Evolutionary conservation across 1,140 invertebrate genomes (phyloP).

Genomic region (Brachionus sp.): DNA sequence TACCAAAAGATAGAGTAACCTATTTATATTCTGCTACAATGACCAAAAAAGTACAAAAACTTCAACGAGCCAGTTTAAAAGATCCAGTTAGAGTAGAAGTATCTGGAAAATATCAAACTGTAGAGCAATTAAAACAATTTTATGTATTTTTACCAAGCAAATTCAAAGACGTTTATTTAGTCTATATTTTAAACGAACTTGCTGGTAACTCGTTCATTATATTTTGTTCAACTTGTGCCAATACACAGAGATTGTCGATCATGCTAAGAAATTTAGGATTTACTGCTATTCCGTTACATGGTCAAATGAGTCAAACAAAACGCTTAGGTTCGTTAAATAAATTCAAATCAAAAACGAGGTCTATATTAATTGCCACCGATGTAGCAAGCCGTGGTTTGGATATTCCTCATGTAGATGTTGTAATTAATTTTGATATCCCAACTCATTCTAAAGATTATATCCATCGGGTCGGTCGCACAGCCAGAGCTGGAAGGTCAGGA

Average conservation of each 20-base stretch:
- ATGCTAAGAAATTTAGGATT: constrained; percentile 81
- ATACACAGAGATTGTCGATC: constrained; percentile 79
- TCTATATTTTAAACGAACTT: constrained; percentile 90
- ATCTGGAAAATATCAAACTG: constrained; percentile 93
- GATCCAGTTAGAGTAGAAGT: constrained; percentile 89
- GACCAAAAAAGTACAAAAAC: constrained; percentile 88
- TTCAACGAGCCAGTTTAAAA: constrained; percentile 86
- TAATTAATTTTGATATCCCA: constrained; percentile 95
- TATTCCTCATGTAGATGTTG: constrained; percentile 95
- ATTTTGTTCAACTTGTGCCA: constrained; percentile 89
- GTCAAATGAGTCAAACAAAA: constrained; percentile 87
- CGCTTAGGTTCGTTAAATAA: constrained; percentile 83
- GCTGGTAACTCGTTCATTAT: constrained; percentile 94
- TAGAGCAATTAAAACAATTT: constrained; percentile 88
- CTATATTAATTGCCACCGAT: constrained; percentile 92
- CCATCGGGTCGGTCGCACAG: constrained; percentile 90
- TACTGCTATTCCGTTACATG: constrained; percentile 88
- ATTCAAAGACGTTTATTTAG: constrained; percentile 94
- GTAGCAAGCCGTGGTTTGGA: constrained; percentile 95
- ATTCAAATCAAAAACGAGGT: constrained; percentile 80
- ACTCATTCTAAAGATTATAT: constrained; percentile 93
- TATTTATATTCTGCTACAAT: constrained; percentile 93
- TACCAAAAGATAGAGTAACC: constrained; percentile 80
- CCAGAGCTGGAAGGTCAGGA: constrained; percentile 81
- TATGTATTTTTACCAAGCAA: constrained; percentile 94